Conservation (phyloP, 2,113 vertebrate species). For the Labeo catla region DNA sequence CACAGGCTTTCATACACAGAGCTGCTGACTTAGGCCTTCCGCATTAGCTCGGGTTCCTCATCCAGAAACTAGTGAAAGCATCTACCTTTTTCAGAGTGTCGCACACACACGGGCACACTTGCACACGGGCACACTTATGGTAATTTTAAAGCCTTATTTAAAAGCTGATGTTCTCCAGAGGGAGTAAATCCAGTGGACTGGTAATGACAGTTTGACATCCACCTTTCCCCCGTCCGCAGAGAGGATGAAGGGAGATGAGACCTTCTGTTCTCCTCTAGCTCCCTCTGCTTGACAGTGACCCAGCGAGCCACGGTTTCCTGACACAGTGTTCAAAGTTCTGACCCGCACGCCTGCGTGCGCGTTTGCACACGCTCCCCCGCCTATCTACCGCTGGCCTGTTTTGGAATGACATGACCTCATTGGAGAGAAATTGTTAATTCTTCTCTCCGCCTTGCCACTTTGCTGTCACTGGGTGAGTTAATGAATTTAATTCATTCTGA, state of each 20-base stretch:
- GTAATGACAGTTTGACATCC: constrained; percentile 48
- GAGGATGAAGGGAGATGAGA: constrained; percentile 44
- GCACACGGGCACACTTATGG: constrained; percentile 47
- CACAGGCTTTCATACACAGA: constrained; percentile 58
- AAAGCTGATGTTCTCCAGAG: constrained; percentile 48
- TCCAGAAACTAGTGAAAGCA: constrained; percentile 50
- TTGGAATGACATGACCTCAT: constrained; percentile 53
- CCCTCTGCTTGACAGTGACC: constrained; percentile 42
- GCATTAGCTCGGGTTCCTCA: constrained; percentile 48
- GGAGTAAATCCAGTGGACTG: constrained; percentile 46
- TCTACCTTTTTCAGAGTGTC: constrained; percentile 44
- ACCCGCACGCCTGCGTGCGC: neutral
- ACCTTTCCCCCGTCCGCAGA: constrained; percentile 45
- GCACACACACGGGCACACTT: constrained; percentile 33
- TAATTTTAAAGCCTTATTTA: constrained; percentile 56
- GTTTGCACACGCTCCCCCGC: neutral
- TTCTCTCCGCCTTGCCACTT: constrained; percentile 48
- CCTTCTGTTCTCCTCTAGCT: constrained; percentile 33
- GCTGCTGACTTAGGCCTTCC: constrained; percentile 50
- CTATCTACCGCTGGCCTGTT: constrained; percentile 33
- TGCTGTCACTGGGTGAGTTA: constrained; percentile 58
- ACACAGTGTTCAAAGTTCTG: constrained; percentile 51
- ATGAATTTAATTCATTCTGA: constrained; percentile 67
- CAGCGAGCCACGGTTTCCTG: constrained; percentile 43
- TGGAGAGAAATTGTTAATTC: constrained; percentile 57